Evolutionary conservation across 2,888 invertebrate species (phyloP).

Genomic region (Marasmarcha lunaedactyla): DNA sequence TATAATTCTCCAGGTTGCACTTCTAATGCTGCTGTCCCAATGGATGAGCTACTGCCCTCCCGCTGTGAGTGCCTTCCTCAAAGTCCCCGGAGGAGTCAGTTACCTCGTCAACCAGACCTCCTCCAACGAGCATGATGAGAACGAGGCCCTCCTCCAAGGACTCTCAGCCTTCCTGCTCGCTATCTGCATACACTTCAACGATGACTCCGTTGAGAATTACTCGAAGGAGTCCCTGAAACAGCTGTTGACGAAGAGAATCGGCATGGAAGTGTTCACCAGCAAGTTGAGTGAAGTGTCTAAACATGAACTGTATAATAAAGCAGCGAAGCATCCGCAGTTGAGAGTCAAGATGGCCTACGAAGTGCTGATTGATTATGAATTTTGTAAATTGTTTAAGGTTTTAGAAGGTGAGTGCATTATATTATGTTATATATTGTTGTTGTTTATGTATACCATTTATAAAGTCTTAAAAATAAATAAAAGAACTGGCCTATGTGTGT

Average conservation of each 20-base stretch:
- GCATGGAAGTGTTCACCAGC: conserved; percentile 83
- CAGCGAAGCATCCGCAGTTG: conserved; percentile 94
- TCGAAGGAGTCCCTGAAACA: conserved; percentile 79
- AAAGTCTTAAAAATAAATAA: too few species aligned
- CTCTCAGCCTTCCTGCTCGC: conserved; percentile 94
- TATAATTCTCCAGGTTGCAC: conserved; percentile 76
- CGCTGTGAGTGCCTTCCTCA: conserved; percentile 87
- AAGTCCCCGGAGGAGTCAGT: conserved; percentile 83
- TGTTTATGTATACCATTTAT: too few species aligned
- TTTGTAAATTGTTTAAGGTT: conserved; percentile 90
- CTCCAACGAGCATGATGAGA: conserved; percentile 90
- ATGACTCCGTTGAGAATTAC: conserved; percentile 81
- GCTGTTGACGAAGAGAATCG: conserved; percentile 86
- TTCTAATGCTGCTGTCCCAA: conserved; percentile 89
- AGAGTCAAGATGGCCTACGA: conserved; percentile 81
- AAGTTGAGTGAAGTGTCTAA: conserved; percentile 88
- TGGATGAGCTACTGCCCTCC: conserved; percentile 89
- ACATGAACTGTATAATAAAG: conserved; percentile 91
- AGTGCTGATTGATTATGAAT: conserved; percentile 93
- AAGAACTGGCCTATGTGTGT: too few species aligned
- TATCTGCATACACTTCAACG: conserved; percentile 90
- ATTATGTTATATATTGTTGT: too few species aligned
- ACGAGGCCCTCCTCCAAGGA: conserved; percentile 86
- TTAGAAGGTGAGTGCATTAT: conserved; percentile 71
- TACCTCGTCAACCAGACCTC: conserved; percentile 86